Evolutionary conservation across 2,113 vertebrate genomes (phyloP), one percentile per base, ranked within the genome.

Genomic region (Channa maculata): DNA sequence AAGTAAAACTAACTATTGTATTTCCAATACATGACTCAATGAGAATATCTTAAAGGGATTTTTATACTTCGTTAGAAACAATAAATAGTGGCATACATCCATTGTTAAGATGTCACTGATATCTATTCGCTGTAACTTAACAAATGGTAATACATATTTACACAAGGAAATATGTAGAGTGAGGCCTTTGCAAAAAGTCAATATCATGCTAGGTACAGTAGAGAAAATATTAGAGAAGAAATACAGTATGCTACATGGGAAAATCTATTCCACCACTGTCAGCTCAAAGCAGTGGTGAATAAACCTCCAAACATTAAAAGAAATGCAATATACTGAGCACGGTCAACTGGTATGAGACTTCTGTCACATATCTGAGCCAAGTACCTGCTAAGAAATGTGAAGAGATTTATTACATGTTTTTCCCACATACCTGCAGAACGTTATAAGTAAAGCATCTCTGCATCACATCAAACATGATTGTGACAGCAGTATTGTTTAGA

Each of bases 1-100:
- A 77, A 51, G 70, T 83, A 62, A 71, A 79, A 79, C 58, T 24
- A 24, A 24, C 24, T 24, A 24, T 15, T 14, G 34, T 37, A 7
- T 4, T 55, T 10, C n/a, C n/a, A 50, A 49, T 34, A 55, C 24
- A 24, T 24, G 24, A 24, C 24, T 24, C 24, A 24, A 24, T 24
- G 24, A 24, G 24, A 24, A 24, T 24, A 24, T 24, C 24, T 24
- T 24, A 24, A 24, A 24, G 24, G 24, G 24, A 24, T 24, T 24
- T 24, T 24, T 24, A 24, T 24, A 24, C 24, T 24, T 24, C 24
- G 24, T 24, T 24, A 24, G 24, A 24, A 24, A 24, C 24, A 24
- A 24, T 24, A 24, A 24, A 24, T 24, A 24, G 24, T 24, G 24
- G 24, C 24, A 24, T 24, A 24, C 24, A 24, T 24, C 24, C 24